phyloP scores from a whole-genome alignment of 2,888 invertebrate genomes.

The Ferrisia virgata region DNA sequence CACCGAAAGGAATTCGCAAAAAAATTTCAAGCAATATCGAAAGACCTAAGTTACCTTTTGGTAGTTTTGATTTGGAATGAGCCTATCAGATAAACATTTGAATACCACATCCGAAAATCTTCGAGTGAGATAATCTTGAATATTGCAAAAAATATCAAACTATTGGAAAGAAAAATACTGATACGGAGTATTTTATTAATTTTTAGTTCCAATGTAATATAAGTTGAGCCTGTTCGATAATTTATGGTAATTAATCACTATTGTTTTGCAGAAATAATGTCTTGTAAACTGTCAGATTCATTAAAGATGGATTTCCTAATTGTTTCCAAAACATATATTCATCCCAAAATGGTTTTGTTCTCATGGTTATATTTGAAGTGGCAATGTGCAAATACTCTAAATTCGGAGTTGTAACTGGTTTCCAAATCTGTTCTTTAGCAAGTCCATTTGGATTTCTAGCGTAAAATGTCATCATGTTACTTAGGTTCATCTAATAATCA shows the following conservation, averaged over 20 bases:
- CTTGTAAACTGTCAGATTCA: not conserved
- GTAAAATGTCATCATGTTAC: no score
- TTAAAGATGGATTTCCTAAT: not conserved
- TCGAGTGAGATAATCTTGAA: no score
- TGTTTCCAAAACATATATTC: constrained; percentile 23
- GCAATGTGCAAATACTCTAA: constrained; percentile 9
- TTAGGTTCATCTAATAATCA: no score
- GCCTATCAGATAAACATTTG: no score
- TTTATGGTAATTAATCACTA: not conserved
- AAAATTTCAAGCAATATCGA: no score
- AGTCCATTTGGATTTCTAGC: constrained; percentile 34
- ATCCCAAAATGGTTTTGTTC: constrained; percentile 1
- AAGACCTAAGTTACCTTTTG: no score
- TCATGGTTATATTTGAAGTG: not conserved
- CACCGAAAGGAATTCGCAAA: no score
- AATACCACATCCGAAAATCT: no score
- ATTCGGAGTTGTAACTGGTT: not conserved
- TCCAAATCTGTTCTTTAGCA: not conserved
- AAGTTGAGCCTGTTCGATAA: not conserved
- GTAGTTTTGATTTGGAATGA: no score
- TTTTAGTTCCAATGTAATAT: not conserved
- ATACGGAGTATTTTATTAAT: not conserved
- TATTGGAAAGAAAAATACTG: not conserved
- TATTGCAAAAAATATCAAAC: not conserved
- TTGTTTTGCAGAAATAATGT: not conserved